phyloP scores from a whole-genome alignment of 2,888 invertebrate species.

The Eristalinus sepulchralis region DNA sequence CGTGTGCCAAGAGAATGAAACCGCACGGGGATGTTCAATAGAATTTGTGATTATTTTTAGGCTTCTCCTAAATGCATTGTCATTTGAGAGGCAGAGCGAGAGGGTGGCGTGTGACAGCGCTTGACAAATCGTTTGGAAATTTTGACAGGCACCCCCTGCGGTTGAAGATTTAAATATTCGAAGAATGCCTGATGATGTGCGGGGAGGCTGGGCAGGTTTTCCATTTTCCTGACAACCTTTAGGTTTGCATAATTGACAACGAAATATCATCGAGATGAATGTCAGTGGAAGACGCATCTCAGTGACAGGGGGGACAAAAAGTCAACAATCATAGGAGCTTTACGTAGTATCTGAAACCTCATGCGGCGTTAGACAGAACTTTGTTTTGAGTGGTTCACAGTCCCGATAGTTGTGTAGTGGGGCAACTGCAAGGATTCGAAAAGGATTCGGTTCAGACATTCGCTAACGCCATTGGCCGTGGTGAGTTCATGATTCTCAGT shows the following conservation, averaged over 20 bases:
- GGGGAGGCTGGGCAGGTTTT: background rate
- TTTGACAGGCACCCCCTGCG: slow-evolving; percentile 48
- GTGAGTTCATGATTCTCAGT: background rate
- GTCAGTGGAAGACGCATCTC: background rate
- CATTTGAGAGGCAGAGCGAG: too few relatives aligned
- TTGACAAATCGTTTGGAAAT: slow-evolving; percentile 56
- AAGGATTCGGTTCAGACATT: background rate
- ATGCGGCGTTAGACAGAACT: background rate
- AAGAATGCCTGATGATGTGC: background rate
- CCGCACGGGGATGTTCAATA: background rate
- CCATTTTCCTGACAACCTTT: background rate
- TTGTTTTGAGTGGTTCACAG: background rate
- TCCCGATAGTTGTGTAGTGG: background rate
- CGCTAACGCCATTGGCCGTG: background rate
- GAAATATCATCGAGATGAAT: background rate
- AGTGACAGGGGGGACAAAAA: background rate
- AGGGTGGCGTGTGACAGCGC: background rate
- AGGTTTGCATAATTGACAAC: background rate
- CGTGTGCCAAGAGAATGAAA: slow-evolving; percentile 9
- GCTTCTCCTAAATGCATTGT: slow-evolving; percentile 23
- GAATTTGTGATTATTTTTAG: slow-evolving; percentile 20
- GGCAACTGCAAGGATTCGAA: background rate
- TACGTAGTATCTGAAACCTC: background rate
- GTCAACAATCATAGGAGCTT: too few relatives aligned
- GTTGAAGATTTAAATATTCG: background rate